Conservation (phyloP, 2,888 invertebrate genomes). For the Steinernema hermaphroditum region DNA sequence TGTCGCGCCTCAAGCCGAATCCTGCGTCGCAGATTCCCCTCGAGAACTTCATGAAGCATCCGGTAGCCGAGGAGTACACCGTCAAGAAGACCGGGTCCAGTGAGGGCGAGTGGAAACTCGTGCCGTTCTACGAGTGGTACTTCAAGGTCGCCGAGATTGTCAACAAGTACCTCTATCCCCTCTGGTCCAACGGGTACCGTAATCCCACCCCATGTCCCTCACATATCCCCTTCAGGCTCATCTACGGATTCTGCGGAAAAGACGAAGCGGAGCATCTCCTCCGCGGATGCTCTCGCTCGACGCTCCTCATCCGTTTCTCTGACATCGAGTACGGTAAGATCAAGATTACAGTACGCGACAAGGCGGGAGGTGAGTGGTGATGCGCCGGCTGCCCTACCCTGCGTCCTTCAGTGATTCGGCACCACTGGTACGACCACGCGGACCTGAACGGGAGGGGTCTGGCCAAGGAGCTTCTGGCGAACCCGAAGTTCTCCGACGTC, state of each 20-base stretch:
- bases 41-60: constrained; percentile 62
- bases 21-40: constrained; percentile 53
- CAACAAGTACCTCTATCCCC: constrained; percentile 63
- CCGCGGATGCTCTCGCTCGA: constrained; percentile 50
- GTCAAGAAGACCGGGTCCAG: constrained; percentile 3
- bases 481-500: constrained; percentile 57
- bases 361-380: constrained; percentile 50
- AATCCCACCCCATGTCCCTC: neutral
- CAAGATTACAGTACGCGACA: constrained; percentile 62
- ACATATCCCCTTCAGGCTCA: constrained; percentile 51
- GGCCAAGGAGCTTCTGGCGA: constrained; percentile 56
- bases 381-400: no score
- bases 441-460: constrained; percentile 58
- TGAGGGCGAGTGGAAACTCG: constrained; percentile 66
- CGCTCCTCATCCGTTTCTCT: constrained; percentile 60
- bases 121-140: constrained; percentile 56
- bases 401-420: constrained; percentile 58
- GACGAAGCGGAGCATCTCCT: constrained; percentile 64
- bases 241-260: constrained; percentile 64
- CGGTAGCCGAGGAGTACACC: constrained; percentile 61
- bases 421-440: constrained; percentile 65
- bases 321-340: constrained; percentile 65
- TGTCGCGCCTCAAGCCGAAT: constrained; percentile 58
- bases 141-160: constrained; percentile 65
- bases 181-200: constrained; percentile 64